Evolutionary conservation across 2,797 vertebrate species (phyloP).

Genomic region (Discoglossus pictus): DNA sequence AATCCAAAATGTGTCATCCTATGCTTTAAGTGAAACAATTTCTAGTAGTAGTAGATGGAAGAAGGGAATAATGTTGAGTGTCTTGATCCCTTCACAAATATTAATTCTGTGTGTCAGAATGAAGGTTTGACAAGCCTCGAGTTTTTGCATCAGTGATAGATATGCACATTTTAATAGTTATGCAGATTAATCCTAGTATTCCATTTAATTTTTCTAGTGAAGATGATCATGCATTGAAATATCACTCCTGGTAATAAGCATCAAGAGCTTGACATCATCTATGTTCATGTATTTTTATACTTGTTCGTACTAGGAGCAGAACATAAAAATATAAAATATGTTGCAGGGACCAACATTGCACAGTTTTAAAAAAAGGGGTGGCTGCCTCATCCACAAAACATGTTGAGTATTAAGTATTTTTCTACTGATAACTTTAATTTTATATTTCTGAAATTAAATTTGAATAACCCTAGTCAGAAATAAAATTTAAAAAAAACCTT

Average conservation of each 20-base stretch:
- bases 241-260: conserved; percentile 36
- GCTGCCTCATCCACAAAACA: no score
- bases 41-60: conserved; percentile 39
- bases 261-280: no score
- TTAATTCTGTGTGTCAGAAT: conserved; percentile 61
- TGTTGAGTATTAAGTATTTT: no score
- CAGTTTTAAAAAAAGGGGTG: no score
- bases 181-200: conserved; percentile 64
- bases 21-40: conserved; percentile 24
- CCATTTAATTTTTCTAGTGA: conserved; percentile 57
- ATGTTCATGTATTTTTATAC: no score
- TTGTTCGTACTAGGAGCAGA: no score
- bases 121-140: conserved; percentile 57
- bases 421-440: no score
- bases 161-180: conserved; percentile 63
- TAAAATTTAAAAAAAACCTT: no score
- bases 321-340: no score
- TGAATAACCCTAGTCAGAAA: no score
- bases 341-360: no score
- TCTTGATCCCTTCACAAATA: conserved; percentile 60
- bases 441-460: no score
- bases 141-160: conserved; percentile 58
- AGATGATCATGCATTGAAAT: conserved; percentile 52
- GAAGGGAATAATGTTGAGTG: conserved; percentile 60
- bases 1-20: neutral